A percentile compares a stretch with the other conserved stretches of the same genome.
Evolutionary conservation across 2,888 invertebrate species (phyloP).

Genomic region (Drosophila flavopinicola): DNA sequence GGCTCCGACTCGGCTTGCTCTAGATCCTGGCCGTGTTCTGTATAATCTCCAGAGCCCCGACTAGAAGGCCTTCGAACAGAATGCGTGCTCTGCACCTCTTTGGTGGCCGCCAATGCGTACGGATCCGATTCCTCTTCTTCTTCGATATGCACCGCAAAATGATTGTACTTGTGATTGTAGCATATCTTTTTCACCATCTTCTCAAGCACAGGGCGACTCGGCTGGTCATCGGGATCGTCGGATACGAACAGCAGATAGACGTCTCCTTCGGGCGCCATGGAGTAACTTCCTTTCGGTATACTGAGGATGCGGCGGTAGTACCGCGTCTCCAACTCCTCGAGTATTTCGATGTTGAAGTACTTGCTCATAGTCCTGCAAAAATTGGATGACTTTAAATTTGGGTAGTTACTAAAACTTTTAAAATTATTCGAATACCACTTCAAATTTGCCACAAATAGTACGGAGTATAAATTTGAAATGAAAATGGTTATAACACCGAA

Average conservation of each 20-base stretch:
- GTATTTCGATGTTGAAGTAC: conserved; percentile 4
- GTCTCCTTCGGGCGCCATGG: conserved; percentile 1
- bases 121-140: background rate
- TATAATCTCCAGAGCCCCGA: too few species aligned
- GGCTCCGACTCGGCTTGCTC: too few species aligned
- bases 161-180: background rate
- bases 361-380: conserved; percentile 1
- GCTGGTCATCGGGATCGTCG: background rate
- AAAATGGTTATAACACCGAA: too few species aligned
- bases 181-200: background rate
- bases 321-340: too few species aligned
- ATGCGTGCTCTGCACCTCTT: too few species aligned
- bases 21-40: too few species aligned
- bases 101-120: too few species aligned
- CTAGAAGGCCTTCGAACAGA: too few species aligned
- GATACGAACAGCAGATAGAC: background rate
- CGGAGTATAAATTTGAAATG: too few species aligned
- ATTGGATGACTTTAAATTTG: background rate
- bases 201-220: background rate
- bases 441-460: too few species aligned
- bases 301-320: too few species aligned
- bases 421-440: too few species aligned
- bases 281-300: accelerated
- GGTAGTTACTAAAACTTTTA: background rate
- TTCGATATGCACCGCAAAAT: background rate